Evolutionary conservation across 2,888 invertebrate species (phyloP), one percentile per base, ranked within the genome.

Genomic region (Aporophyla lueneburgensis): DNA sequence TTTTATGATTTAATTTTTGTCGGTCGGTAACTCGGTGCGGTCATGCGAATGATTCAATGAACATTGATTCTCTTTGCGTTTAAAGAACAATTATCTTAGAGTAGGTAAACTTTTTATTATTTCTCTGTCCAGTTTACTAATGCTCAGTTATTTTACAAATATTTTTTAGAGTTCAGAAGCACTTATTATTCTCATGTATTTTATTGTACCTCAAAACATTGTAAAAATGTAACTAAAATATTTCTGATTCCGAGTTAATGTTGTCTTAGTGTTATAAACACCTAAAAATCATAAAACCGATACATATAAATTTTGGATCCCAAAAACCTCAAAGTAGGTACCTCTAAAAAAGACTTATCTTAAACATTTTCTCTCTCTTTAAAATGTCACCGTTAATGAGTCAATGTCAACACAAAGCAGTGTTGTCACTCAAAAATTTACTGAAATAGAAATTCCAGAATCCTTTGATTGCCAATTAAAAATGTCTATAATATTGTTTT

Each of bases 1-100:
- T 69, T 83, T 81, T 71, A 80, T 77, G 40, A 71, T 80, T 74
- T 33, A 67, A 58, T 72, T 59, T 72, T 71, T 46, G 62, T 74
- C 21, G 56, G 19, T 68, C 33, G 62, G 58, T 66, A 53, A 46
- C 67, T 59, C 46, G n/a, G 49, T 40, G 71, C 46, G 49, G 51
- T 70, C 74, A 75, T 24, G 40, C 33, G 62, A 49, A 73, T 56
- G 19, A 65, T 58, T 61, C 58, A 74, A 68, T 79, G 61, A 67
- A 58, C 69, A 69, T 68, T 73, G 46, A 58, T 63, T 78, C 21
- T 58, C 51, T 46, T 33, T 58, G 27, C 43, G 14, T 49, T 33
- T 10, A 70, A 43, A 53, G 43, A 16, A 61, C 14, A 53, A 43
- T 58, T 56, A 56, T 58, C 14, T 56, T 19, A 56, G 16, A 58